Base-by-base conservation (phyloP, 2,888 invertebrate genomes). In the Matsumyia berberina region DNA sequence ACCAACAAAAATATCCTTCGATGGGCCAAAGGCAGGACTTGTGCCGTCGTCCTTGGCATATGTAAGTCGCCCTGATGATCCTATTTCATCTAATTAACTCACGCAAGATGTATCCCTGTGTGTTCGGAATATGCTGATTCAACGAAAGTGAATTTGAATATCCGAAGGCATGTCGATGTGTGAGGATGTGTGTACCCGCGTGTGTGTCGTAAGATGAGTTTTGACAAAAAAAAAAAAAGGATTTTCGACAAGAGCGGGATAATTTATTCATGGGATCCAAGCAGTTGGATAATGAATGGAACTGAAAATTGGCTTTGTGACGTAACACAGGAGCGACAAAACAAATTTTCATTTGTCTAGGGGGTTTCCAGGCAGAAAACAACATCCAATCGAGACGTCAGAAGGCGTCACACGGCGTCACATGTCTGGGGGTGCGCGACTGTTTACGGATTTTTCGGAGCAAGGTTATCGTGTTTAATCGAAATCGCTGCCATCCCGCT, bases 21-120 rank as follows among this genome's bases (percentile, higher is more conserved):
- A 66, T 44, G 29, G 46, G 74, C 19, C 7, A 62, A 53, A 24
- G 24, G 8, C 24, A 24, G 35, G 42, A 76, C 35, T 67, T 69
- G 60, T 17, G 58, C 4, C 24, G 35, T 5, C 46, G 67, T 60
- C 76, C 76, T 77, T 69, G 76, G 67, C 58, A 66, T 57, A 64
- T 74, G 64, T 64, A 66, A 66, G 55, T 24, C 46, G 55, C 7
- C 4, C 37, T 57, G 76, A 60, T 51, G 67, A 53, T 67, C 51
- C 51, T 29, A 60, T 58, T 67, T 69, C 35, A 58, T 77, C 60
- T 77, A 77, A 77, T 77, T 77, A 67, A 77, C 76, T 69, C 51
- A 42, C 57, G 29, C 33, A 58, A 57, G 31, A 51, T 67, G 39
- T 67, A 46, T 39, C 37, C 17, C 11, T 49, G 19, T 11, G 9